Percentiles rank a stretch among this genome's conserved stretches.
Evolutionary conservation across 2,888 invertebrate species (phyloP).

Genomic region (Hypolimnas misippus): DNA sequence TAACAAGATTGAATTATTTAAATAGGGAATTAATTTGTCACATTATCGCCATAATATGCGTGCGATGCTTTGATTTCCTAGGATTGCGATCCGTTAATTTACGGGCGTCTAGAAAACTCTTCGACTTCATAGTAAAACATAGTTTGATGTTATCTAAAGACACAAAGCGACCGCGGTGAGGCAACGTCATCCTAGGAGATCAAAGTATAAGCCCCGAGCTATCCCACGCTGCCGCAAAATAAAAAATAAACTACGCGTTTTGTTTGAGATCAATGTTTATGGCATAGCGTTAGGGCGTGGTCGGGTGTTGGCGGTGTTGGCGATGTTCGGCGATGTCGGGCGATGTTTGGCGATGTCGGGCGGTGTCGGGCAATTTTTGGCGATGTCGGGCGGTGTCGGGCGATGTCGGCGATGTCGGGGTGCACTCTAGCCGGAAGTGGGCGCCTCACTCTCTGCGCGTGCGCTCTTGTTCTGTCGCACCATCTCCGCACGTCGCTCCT

Average conservation of each 20-base stretch:
- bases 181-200: too few relatives aligned
- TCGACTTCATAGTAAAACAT: too few relatives aligned
- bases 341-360: constrained; percentile 14
- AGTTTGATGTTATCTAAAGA: too few relatives aligned
- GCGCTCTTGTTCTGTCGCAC: constrained; percentile 96
- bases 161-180: too few relatives aligned
- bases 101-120: too few relatives aligned
- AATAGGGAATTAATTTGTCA: neutral
- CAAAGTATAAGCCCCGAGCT: constrained; percentile 5
- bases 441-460: constrained; percentile 84
- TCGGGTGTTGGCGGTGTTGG: constrained; percentile 1
- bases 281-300: constrained; percentile 15
- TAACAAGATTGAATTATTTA: neutral
- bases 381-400: constrained; percentile 10
- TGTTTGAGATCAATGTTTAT: constrained; percentile 27
- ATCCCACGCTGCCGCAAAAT: constrained; percentile 23
- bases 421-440: constrained; percentile 78
- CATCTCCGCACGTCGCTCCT: constrained; percentile 96
- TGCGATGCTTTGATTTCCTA: too few relatives aligned
- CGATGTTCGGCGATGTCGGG: constrained; percentile 30
- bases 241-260: constrained; percentile 18
- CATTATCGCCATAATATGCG: neutral
- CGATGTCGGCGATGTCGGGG: constrained; percentile 25
- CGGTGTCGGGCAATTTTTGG: constrained; percentile 13
- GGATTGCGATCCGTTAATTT: too few relatives aligned